Percentiles rank a stretch among this genome's conserved stretches.
phyloP scores from a whole-genome alignment of 2,797 vertebrate genomes.

The Avahi laniger region DNA sequence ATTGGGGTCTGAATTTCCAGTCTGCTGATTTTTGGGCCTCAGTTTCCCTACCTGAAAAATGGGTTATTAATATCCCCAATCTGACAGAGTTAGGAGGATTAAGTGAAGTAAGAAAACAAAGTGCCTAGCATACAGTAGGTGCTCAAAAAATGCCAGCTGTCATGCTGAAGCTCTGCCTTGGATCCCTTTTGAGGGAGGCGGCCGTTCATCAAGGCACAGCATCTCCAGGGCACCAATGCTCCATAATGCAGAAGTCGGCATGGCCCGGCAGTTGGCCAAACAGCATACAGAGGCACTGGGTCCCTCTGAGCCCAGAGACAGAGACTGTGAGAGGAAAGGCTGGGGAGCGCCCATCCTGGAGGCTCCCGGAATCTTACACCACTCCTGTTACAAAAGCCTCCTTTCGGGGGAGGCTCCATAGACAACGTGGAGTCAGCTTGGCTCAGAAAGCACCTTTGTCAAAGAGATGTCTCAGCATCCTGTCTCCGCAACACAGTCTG shows the following conservation, averaged over 20 bases:
- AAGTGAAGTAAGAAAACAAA: background rate
- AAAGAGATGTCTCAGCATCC: background rate
- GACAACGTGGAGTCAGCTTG: background rate
- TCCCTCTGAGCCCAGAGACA: background rate
- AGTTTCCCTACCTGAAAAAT: background rate
- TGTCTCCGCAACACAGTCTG: background rate
- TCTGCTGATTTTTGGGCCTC: background rate
- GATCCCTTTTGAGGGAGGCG: background rate
- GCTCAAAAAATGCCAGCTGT: background rate
- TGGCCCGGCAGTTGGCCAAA: too few relatives aligned
- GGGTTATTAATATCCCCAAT: background rate
- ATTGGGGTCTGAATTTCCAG: background rate
- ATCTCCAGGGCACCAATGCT: background rate
- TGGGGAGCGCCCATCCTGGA: background rate
- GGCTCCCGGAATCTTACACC: background rate
- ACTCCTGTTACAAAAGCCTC: background rate
- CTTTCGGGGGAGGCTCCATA: background rate
- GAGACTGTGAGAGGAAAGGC: background rate
- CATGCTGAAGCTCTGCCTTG: background rate
- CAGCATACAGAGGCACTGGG: background rate
- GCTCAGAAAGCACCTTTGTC: conserved; percentile 53
- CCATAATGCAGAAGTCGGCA: background rate
- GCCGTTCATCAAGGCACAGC: background rate
- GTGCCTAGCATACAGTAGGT: background rate
- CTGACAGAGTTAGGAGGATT: background rate